Percentiles rank a stretch among this genome's conserved stretches.
Evolutionary conservation across 2,113 vertebrate genomes (phyloP).

Genomic region (rat (Rattus norvegicus)): GRCr8 NC_086028.1:14486001-14486500

Average conservation of each 20-base stretch:
- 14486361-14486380: neutral
- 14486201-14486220: neutral
- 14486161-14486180: slow-evolving; percentile 7
- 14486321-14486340: neutral
- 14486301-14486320: slow-evolving; percentile 19
- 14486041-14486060: neutral
- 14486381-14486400: neutral
- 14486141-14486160: neutral
- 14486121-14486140: neutral
- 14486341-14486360: slow-evolving; percentile 29
- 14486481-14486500: neutral
- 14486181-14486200: neutral
- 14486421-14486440: neutral
- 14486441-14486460: neutral
- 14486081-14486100: neutral
- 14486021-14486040: neutral
- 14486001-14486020: neutral
- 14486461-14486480: neutral
- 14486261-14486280: neutral
- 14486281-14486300: neutral
- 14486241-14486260: neutral
- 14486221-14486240: neutral
- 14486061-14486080: rapidly evolving
- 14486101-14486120: neutral
- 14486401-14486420: neutral